Base-by-base conservation (phyloP, 2,113 vertebrate species). In the Lophochroa leadbeateri region DNA sequence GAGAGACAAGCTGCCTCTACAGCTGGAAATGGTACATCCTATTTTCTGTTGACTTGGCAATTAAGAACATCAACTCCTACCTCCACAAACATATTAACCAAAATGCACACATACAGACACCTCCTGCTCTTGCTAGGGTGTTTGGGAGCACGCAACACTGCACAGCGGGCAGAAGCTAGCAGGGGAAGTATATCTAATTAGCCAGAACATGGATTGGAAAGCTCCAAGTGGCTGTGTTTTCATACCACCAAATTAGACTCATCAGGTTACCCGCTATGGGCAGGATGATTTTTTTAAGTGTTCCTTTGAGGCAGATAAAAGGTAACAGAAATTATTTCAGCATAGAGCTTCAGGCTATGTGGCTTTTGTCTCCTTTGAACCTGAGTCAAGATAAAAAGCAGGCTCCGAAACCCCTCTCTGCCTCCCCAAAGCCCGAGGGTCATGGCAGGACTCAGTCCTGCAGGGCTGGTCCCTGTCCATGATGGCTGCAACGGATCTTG, bases 241-340 rank as follows among this genome's bases (percentile, higher is more conserved):
- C 90, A 33, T 74, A 91, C 49, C 93, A 86, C 85, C 85, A 82
- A 94, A 94, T 96, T 90, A 93, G 88, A 49, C 82, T 85, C 88
- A 90, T 90, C 94, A 88, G 85, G 88, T 86, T 92, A 46, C 58
- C 87, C 3, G 0, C 84, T 74, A 72, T 20, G 90, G 92, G 88
- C 79, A 90, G 53, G 68, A 80, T 57, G 88, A 86, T 86, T 79
- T 88, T 88, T 90, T 68, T 4, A 90, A 97, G 71, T 43, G 68
- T 17, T 93, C 93, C 94, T 96, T 23, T 43, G 92, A 94, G 90
- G 87, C 71, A 88, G 82, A 94, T 95, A 90, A 93, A 88, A 91
- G 94, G 55, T 70, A 95, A 86, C 82, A 61, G 77, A 29, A 94
- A 94, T 85, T 37, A 85, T 93, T 90, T 47, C 88, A 90, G 92